These are phyloP conservation scores for Lucinisca nassula DNA, from an alignment of 2,888 invertebrate genomes.

Conservation along the genomic window DNA sequence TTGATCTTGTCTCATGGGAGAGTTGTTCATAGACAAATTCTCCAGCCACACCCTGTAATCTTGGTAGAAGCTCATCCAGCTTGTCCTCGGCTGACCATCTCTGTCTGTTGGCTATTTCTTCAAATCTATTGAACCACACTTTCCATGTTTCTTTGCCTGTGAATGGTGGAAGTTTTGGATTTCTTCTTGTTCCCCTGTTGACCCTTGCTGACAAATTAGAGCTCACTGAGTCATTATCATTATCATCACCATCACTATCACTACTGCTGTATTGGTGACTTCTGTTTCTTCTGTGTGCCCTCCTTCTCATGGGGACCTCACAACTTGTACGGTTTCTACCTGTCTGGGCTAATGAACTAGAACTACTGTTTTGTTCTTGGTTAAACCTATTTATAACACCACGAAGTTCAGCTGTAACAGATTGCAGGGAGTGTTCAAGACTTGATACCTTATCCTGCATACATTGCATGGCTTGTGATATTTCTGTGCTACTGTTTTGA, in stretches of 20 bases:
- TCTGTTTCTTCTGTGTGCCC: not conserved
- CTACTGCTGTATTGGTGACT: not conserved
- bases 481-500: too few relatives aligned
- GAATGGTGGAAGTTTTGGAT: conserved; percentile 31
- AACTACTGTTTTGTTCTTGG: not conserved
- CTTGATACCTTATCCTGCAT: conserved; percentile 2
- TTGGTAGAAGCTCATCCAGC: conserved; percentile 22
- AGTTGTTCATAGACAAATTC: conserved; percentile 23
- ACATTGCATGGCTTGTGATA: not conserved
- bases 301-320: not conserved
- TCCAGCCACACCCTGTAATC: conserved; percentile 28
- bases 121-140: conserved; percentile 41
- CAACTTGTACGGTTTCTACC: not conserved
- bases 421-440: not conserved
- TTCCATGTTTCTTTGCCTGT: conserved; percentile 47
- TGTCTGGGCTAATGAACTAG: too few relatives aligned
- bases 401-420: not conserved
- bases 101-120: conserved; percentile 28
- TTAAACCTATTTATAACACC: not conserved
- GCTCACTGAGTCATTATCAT: not conserved
- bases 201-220: too few relatives aligned
- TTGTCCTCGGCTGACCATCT: conserved; percentile 23
- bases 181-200: not conserved
- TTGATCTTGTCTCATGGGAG: not conserved
- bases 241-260: not conserved